Base-by-base conservation (phyloP, 2,113 vertebrate species). In the Burhinus bistriatus region DNA sequence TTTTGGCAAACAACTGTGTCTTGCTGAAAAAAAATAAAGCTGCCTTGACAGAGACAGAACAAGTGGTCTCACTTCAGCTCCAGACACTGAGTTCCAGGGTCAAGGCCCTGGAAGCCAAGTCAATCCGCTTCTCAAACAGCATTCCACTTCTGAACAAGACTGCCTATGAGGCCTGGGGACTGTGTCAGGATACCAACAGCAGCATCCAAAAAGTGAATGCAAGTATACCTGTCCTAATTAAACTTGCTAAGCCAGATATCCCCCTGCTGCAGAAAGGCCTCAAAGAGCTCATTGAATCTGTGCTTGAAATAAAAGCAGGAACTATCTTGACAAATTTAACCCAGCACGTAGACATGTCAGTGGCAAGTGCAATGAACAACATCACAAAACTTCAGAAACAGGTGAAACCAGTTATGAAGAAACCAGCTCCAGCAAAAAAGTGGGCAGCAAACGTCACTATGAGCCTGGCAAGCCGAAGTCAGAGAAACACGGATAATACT, bases 141-240 rank as follows among this genome's bases (percentile, higher is more conserved):
- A 93, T 99, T 62, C 97, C 97, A 7, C 88, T 95, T n/a, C 42
- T 98, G 87, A 98, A 98, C 58, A 98, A 96, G 93, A 98, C 98
- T 42, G 95, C 97, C 32, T 81, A 93, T 1, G 97, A 98, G 80
- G 93, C 97, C 64, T 91, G 97, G 94, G 64, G 26, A 4, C 52
- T 96, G 62, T 98, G 98, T 92, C 96, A 87, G 64, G 95, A 95
- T 51, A 21, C 97, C 73, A 97, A 91, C 49, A 77, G 20, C 59
- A 91, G 85, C 51, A 54, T 98, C 52, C 97, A 93, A n/a, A 89
- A 95, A 82, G 79, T 98, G 49, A 98, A 98, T 5, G 34, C 85
- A 4, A 97, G 96, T 64, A 54, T 98, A 80, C 96, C 98, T 73
- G 64, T 77, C 65, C 89, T 97, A 84, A 90, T 97, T 86, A 96